A percentile compares a stretch with the other conserved stretches of the same genome.
Conservation (phyloP, 2,888 invertebrate species). For the Drosophila parthenogenetica region DNA sequence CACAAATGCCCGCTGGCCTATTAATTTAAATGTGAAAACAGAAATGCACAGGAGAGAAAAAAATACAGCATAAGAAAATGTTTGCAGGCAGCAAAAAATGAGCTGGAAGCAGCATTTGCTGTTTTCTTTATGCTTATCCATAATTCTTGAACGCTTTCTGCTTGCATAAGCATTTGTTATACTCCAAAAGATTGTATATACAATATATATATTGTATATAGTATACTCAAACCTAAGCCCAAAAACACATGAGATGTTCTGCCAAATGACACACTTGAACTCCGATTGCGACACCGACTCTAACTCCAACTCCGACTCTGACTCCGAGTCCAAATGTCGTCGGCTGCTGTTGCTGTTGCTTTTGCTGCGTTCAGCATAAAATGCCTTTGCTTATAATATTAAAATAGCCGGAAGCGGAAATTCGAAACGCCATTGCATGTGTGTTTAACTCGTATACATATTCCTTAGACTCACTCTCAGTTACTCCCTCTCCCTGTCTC, state of each 20-base stretch:
- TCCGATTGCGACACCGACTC: slow-evolving; percentile 11
- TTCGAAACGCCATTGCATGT: slow-evolving; percentile 75
- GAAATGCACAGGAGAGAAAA: slow-evolving; percentile 33
- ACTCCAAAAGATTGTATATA: not conserved
- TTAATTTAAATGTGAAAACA: slow-evolving; percentile 71
- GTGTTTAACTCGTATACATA: slow-evolving; percentile 33
- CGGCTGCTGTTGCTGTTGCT: slow-evolving; percentile 64
- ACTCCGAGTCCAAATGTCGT: slow-evolving; percentile 20
- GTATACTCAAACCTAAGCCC: slow-evolving; percentile 5
- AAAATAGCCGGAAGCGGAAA: slow-evolving; percentile 81
- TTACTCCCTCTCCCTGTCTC: not conserved
- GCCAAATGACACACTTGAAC: slow-evolving; percentile 48
- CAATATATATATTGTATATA: not conserved
- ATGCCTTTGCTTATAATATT: slow-evolving; percentile 79
- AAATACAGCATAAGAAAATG: not conserved
- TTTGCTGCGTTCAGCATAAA: slow-evolving; percentile 72
- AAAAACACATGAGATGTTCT: slow-evolving; percentile 37
- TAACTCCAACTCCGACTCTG: slow-evolving; percentile 11
- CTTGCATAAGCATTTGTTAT: slow-evolving; percentile 65
- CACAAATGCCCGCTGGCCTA: slow-evolving; percentile 72
- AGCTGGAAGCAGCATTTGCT: slow-evolving; percentile 18
- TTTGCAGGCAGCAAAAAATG: slow-evolving; percentile 13
- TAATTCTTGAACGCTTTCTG: slow-evolving; percentile 53
- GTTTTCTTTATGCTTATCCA: slow-evolving; percentile 40
- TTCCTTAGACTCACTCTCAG: not conserved